These are phyloP conservation scores for Urocyon cinereoargenteus DNA, from an alignment of 2,797 vertebrate genomes.

Conservation along the genomic window DNA sequence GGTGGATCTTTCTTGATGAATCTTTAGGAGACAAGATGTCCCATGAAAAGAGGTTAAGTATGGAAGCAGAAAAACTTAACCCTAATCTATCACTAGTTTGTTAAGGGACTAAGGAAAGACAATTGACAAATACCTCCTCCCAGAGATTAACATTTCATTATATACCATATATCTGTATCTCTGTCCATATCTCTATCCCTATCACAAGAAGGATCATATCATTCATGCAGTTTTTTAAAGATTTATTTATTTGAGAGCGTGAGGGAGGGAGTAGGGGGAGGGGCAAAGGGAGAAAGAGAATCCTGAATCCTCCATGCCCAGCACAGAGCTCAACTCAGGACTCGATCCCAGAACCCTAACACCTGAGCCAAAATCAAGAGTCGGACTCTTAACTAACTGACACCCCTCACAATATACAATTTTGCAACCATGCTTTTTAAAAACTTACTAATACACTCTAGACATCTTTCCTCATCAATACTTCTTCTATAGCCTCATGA, in stretches of 20 bases:
- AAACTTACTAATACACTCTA: neutral
- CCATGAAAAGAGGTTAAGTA: neutral
- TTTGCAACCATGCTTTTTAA: neutral
- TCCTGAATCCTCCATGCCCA: neutral
- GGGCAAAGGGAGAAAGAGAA: neutral
- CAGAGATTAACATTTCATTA: neutral
- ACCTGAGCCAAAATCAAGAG: neutral
- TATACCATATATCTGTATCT: neutral
- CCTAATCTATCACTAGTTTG: neutral
- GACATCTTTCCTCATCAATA: neutral
- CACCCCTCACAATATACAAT: neutral
- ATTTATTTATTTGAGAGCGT: neutral
- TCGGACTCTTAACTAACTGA: neutral
- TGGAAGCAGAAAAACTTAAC: neutral
- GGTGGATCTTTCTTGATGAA: neutral
- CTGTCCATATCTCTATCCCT: neutral
- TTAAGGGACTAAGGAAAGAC: neutral
- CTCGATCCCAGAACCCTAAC: neutral
- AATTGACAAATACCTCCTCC: neutral
- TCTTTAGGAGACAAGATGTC: neutral
- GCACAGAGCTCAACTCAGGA: neutral
- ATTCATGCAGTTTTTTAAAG: neutral
- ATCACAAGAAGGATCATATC: neutral
- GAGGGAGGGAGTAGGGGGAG: neutral
- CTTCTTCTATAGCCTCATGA: neutral